Percentiles rank a stretch among this genome's conserved stretches.
Conservation (phyloP, 1,140 invertebrate genomes). For the Metopolophium dirhodum region DNA sequence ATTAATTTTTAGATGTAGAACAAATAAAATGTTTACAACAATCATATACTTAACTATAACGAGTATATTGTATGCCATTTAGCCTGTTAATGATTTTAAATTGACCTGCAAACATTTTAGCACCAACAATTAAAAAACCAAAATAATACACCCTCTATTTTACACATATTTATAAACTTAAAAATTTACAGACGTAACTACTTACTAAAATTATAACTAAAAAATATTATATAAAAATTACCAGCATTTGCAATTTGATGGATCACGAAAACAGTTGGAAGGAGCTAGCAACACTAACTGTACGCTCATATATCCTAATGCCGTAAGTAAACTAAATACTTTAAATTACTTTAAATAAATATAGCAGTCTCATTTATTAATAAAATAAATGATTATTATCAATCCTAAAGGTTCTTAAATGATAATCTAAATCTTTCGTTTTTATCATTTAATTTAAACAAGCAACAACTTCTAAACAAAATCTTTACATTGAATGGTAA, state of each 20-base stretch:
- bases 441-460: not conserved
- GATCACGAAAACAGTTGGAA: not conserved
- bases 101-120: no score
- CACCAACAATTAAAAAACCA: no score
- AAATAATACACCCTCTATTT: no score
- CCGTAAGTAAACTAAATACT: not conserved
- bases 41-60: no score
- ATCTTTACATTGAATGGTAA: not conserved
- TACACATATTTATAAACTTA: no score
- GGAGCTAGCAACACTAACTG: not conserved
- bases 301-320: not conserved
- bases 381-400: not conserved
- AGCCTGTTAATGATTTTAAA: no score
- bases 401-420: not conserved
- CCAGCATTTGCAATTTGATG: constrained; percentile 19
- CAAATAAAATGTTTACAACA: no score
- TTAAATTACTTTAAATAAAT: not conserved
- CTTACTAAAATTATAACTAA: not conserved
- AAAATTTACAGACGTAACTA: no score
- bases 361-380: not conserved
- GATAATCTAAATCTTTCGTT: not conserved
- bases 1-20: no score
- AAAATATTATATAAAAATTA: not conserved
- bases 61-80: no score
- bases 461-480: not conserved